A percentile compares a stretch with the other conserved stretches of the same genome.
Conservation (phyloP, 2,888 invertebrate species). For the Malacosoma neustria region DNA sequence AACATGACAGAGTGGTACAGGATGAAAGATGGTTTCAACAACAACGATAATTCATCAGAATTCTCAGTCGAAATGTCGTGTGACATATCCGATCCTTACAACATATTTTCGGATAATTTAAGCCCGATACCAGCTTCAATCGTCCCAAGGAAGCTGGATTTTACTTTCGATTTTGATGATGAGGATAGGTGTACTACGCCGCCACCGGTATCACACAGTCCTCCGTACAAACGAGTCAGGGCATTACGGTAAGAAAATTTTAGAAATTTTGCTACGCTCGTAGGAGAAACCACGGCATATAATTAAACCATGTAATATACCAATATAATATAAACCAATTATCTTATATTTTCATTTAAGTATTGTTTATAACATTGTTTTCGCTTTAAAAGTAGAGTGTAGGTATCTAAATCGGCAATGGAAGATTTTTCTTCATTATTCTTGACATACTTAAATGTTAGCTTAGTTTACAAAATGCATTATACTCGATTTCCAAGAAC, state of each 20-base stretch:
- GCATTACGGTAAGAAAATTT: constrained; percentile 67
- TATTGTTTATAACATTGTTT: too few species aligned
- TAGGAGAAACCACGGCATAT: too few species aligned
- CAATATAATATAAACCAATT: too few species aligned
- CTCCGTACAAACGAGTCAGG: constrained; percentile 76
- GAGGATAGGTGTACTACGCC: constrained; percentile 45
- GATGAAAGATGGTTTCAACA: constrained; percentile 51
- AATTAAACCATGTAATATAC: too few species aligned
- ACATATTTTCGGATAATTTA: constrained; percentile 74
- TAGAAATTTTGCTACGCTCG: too few species aligned
- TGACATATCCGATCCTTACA: constrained; percentile 78
- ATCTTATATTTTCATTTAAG: too few species aligned
- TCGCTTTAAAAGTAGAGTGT: too few species aligned
- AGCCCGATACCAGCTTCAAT: constrained; percentile 71
- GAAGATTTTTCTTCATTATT: too few species aligned
- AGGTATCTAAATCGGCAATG: too few species aligned
- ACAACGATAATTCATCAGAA: constrained; percentile 65
- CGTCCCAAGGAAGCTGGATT: constrained; percentile 77
- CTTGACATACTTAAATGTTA: too few species aligned
- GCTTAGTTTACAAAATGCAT: too few species aligned
- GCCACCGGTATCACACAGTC: constrained; percentile 50
- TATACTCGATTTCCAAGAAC: too few species aligned
- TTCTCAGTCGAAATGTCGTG: constrained; percentile 76
- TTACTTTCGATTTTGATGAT: constrained; percentile 61
- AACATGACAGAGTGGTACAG: constrained; percentile 65